Evolutionary conservation across 2,797 vertebrate species (phyloP).

Genomic region (Urosaurus nigricauda): DNA sequence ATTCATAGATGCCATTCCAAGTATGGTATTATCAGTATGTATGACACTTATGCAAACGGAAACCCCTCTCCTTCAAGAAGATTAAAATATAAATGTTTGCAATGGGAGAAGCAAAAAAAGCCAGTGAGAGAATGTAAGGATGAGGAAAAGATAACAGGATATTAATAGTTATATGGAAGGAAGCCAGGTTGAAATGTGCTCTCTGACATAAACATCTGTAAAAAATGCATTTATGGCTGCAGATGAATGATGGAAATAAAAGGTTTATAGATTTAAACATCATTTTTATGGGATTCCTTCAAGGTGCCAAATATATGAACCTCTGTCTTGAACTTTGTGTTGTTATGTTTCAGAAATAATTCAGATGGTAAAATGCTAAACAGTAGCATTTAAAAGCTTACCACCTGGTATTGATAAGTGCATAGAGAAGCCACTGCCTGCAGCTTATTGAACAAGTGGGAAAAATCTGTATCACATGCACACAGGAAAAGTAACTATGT

Average conservation of each 20-base stretch:
- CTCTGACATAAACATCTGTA: slow-evolving; percentile 10
- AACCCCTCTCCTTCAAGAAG: background rate
- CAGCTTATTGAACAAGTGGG: background rate
- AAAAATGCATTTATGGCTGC: slow-evolving; percentile 9
- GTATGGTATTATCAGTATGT: background rate
- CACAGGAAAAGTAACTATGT: background rate
- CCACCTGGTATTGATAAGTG: background rate
- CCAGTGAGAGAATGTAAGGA: background rate
- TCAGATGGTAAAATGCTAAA: background rate
- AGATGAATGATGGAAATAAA: slow-evolving; percentile 21
- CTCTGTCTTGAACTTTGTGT: background rate
- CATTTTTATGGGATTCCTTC: slow-evolving; percentile 13
- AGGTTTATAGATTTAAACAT: slow-evolving; percentile 16
- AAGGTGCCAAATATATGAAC: slow-evolving; percentile 16
- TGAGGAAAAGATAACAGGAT: background rate
- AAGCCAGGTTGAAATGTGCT: background rate
- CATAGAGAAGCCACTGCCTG: background rate
- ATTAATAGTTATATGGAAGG: background rate
- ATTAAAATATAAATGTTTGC: background rate
- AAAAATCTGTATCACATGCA: background rate
- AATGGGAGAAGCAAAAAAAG: background rate
- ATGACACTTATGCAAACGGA: background rate
- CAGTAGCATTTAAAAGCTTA: background rate
- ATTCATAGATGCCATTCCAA: no score
- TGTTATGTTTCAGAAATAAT: background rate